These are phyloP conservation scores for Phocoena sinus DNA, from an alignment of 2,113 vertebrate genomes.

Conservation along the genomic window DNA sequence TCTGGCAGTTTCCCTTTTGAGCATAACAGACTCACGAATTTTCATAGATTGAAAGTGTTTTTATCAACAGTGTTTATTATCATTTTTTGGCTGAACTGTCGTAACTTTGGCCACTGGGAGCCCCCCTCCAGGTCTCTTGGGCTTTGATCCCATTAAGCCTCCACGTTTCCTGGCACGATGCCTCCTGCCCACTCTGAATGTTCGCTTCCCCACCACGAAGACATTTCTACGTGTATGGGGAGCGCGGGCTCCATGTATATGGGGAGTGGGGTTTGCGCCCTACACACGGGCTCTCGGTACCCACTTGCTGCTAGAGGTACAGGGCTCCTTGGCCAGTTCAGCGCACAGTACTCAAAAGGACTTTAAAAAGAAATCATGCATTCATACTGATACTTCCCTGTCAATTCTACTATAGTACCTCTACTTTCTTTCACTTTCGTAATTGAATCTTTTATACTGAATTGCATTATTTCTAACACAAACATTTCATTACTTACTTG, in stretches of 20 bases:
- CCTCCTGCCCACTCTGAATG: background rate
- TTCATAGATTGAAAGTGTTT: background rate
- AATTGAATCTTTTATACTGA: background rate
- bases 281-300: fast-evolving
- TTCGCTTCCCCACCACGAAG: background rate
- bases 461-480: background rate
- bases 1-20: background rate
- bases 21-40: background rate
- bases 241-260: background rate
- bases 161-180: background rate
- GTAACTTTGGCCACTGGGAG: background rate
- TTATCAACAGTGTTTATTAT: background rate
- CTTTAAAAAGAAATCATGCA: background rate
- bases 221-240: background rate
- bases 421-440: background rate
- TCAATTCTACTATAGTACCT: background rate
- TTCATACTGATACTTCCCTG: background rate
- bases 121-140: background rate
- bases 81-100: background rate
- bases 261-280: too few species aligned
- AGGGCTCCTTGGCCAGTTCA: background rate
- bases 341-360: too few species aligned
- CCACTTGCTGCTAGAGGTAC: fast-evolving
- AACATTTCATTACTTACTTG: background rate
- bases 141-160: too few species aligned